Evolutionary conservation across 1,140 invertebrate genomes (phyloP), one percentile per base, ranked within the genome.

Genomic region (Portunus trituberculatus): DNA sequence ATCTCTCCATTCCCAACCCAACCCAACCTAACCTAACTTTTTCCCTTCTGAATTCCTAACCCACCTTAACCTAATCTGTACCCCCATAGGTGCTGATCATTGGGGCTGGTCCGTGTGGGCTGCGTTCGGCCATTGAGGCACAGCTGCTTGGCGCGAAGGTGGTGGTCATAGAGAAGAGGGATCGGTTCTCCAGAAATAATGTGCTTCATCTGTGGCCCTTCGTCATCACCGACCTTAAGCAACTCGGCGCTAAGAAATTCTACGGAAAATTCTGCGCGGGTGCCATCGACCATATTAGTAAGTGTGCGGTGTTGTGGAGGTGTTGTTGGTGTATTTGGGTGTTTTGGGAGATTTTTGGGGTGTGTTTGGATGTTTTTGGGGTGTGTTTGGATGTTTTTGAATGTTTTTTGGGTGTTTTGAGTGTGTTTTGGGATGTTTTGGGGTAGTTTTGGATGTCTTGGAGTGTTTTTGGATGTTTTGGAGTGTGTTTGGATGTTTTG

Each of bases 211-310:
- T 99, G 67, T 99, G 99, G 99, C 99, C 99, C 39, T 99, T 99
- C 97, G 99, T 99, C 32, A 99, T 99, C 94, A 98, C 99, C 96
- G 99, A 99, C 97, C 97, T 99, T 76, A 98, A 98, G 91, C 98
- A 98, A 94, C 97, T 99, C 6, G 99, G 99, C 25, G 99, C 99
- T 76, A 99, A 99, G 97, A 99, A 99, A 97, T 99, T 99, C 97
- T 99, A 99, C 97, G 99, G 99, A 14, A 99, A 99, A 97, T 99
- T 99, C 97, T 99, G 99, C 97, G 99, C 99, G 1, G 99, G 99
- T 76, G 98, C 99, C 91, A 99, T 99, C 95, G 99, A 99, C 97
- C 99, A 99, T 97, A 99, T 99, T 96, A 99, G 99, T 97, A 97
- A 97, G 97, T 93, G 3, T 96, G 0, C 0, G 25, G 67, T 10